Conservation (phyloP, 2,888 invertebrate species). For the Drosophila neonasuta region DNA sequence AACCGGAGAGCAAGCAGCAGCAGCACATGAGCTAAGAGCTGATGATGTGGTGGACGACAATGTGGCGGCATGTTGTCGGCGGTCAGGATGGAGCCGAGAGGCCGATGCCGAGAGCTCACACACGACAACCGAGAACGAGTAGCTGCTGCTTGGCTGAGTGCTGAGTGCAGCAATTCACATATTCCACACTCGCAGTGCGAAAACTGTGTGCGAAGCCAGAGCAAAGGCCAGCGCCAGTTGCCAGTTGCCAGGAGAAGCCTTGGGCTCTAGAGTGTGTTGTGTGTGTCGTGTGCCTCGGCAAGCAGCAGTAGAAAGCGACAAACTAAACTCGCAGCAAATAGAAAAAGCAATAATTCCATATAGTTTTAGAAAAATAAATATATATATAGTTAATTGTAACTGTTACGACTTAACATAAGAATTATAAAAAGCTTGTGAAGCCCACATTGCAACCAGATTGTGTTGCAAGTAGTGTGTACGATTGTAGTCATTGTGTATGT, state of each 20-base stretch:
- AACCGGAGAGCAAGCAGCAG: constrained; percentile 12
- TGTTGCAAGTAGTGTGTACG: background rate
- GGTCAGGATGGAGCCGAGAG: constrained; percentile 67
- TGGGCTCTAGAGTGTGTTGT: constrained; percentile 9
- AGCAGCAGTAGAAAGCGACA: constrained; percentile 25
- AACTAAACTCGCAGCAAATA: constrained; percentile 11
- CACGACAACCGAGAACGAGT: constrained; percentile 18
- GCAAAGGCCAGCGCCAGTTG: constrained; percentile 35
- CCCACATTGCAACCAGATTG: constrained; percentile 4
- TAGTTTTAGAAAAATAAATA: constrained; percentile 10
- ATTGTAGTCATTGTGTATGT: background rate
- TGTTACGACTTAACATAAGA: background rate
- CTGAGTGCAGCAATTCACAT: constrained; percentile 23
- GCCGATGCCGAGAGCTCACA: constrained; percentile 12
- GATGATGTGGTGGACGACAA: constrained; percentile 17
- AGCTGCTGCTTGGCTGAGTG: constrained; percentile 23
- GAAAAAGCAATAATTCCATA: constrained; percentile 13
- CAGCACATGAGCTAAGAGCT: constrained; percentile 21
- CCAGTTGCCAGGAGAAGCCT: constrained; percentile 36
- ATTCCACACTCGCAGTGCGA: constrained; percentile 46
- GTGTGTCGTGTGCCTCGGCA: constrained; percentile 2
- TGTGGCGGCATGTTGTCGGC: constrained; percentile 69
- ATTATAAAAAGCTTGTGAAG: background rate
- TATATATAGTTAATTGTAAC: constrained; percentile 12
- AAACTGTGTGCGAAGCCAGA: constrained; percentile 56